Conservation (phyloP, 2,797 vertebrate species). For the Gambelia wislizenii region DNA sequence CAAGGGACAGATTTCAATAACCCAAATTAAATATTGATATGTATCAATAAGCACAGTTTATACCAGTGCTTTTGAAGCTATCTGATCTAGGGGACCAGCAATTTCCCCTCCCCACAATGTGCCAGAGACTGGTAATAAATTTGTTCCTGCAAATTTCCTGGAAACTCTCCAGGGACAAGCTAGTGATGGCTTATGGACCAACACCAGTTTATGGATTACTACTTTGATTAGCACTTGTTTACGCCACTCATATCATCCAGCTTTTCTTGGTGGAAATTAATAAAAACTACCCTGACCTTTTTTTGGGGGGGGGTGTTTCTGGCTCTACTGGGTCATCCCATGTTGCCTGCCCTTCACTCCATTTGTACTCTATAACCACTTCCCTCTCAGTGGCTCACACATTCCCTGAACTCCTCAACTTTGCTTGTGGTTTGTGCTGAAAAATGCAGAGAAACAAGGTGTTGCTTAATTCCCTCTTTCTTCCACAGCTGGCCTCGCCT, state of each 20-base stretch:
- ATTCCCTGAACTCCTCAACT: neutral
- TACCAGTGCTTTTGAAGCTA: too few species aligned
- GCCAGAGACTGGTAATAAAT: too few species aligned
- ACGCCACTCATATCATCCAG: neutral
- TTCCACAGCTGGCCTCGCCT: constrained; percentile 85
- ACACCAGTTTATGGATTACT: too few species aligned
- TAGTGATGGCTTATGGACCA: too few species aligned
- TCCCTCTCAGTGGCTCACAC: neutral
- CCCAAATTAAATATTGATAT: neutral
- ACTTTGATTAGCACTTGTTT: too few species aligned
- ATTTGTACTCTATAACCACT: neutral
- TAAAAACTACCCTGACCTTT: neutral
- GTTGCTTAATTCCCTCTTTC: constrained; percentile 5
- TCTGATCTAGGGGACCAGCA: too few species aligned
- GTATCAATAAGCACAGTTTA: neutral
- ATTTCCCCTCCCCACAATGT: too few species aligned
- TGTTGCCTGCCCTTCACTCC: neutral
- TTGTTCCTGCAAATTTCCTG: too few species aligned
- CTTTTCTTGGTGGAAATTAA: neutral
- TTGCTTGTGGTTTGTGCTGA: constrained; percentile 5
- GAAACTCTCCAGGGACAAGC: too few species aligned
- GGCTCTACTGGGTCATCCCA: neutral
- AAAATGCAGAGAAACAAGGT: neutral
- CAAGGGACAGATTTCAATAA: neutral
- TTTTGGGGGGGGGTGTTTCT: too few species aligned